A percentile compares a stretch with the other conserved stretches of the same genome.
Conservation (phyloP, 2,113 vertebrate species). For the Sebastes fasciatus region DNA sequence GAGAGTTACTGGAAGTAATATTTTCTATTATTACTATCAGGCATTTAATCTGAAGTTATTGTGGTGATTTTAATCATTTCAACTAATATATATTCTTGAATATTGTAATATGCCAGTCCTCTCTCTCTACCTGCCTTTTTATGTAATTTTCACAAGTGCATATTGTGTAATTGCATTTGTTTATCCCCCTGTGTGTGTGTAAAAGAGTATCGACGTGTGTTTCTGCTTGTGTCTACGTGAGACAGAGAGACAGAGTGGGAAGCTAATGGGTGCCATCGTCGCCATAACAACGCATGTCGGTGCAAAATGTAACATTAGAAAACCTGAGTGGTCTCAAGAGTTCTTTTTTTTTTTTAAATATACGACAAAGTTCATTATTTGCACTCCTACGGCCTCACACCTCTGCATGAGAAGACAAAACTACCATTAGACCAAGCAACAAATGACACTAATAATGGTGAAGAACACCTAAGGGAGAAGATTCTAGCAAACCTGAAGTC, state of each 20-base stretch:
- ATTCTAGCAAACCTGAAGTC: background rate
- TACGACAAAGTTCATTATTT: background rate
- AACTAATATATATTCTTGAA: background rate
- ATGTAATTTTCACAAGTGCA: background rate
- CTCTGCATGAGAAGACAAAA: background rate
- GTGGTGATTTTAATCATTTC: background rate
- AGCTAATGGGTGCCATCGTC: background rate
- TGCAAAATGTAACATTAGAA: background rate
- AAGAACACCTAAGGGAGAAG: background rate
- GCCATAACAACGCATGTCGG: slow-evolving; percentile 39
- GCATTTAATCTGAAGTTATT: too few relatives aligned
- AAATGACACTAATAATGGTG: too few relatives aligned
- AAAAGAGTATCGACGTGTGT: background rate
- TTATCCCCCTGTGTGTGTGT: background rate
- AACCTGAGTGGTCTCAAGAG: background rate
- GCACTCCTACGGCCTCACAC: background rate
- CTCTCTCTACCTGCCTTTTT: background rate
- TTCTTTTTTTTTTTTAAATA: background rate
- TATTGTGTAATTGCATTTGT: slow-evolving; percentile 1
- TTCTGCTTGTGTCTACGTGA: background rate
- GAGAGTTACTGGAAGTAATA: too few relatives aligned
- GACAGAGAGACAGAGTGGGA: background rate
- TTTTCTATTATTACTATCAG: too few relatives aligned
- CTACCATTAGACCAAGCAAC: accelerated
- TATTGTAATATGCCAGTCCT: background rate